Evolutionary conservation across 2,113 vertebrate species (phyloP).

Genomic region (Porphyrio hochstetteri): DNA sequence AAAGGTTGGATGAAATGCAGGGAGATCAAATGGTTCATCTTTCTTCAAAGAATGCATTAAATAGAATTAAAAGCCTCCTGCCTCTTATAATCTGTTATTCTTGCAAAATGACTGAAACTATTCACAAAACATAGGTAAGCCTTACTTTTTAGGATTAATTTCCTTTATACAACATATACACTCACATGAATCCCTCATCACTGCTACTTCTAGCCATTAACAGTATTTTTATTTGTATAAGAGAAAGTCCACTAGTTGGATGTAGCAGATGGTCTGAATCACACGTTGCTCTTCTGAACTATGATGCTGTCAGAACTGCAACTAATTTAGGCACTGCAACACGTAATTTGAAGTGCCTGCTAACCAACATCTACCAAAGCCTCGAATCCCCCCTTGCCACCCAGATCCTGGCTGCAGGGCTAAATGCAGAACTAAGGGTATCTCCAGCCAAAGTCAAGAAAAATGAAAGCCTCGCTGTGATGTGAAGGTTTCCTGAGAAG

Average conservation of each 20-base stretch:
- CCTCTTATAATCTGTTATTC: not conserved
- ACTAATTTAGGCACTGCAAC: not conserved
- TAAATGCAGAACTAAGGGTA: not conserved
- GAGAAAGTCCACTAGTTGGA: not conserved
- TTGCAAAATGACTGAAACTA: not conserved
- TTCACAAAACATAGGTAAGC: not conserved
- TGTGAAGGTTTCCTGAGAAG: not conserved
- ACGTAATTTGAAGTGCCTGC: not conserved
- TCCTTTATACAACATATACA: not conserved
- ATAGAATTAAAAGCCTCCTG: not conserved
- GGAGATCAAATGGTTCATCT: not conserved
- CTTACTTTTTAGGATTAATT: not conserved
- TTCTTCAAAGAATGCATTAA: not conserved
- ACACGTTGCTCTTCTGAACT: not conserved
- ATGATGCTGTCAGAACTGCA: not conserved
- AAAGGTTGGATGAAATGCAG: not conserved
- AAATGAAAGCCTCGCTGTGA: not conserved
- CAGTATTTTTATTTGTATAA: not conserved
- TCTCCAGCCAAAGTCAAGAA: not conserved
- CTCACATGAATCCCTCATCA: not conserved
- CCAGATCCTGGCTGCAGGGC: not conserved
- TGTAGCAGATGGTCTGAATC: not conserved
- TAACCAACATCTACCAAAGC: not conserved
- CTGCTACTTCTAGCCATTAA: not conserved
- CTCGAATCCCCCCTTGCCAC: not conserved